Evolutionary conservation across 2,888 invertebrate species (phyloP), one percentile per base, ranked within the genome.

Genomic region (Tetragonula carbonaria): DNA sequence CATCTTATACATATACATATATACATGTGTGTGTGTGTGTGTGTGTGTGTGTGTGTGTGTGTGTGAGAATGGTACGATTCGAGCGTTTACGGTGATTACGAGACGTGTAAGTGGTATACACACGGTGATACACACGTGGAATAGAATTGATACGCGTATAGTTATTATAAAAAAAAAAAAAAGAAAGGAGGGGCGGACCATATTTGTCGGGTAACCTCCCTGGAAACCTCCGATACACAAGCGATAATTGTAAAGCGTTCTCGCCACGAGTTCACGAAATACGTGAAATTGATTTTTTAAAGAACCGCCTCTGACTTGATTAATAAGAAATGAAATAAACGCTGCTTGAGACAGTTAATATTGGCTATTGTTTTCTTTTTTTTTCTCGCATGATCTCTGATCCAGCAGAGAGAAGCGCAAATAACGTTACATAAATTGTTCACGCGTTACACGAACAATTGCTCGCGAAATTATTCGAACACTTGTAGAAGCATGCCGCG

Each of bases 311-410:
- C 90, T 88, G 89, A 90, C 89, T 90, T 90, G 90, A 91, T 89
- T 90, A 74, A 74, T 74, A 90, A 91, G 86, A 91, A 89, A 91
- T 85, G 87, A 92, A 93, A 92, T 93, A 93, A 93, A 91, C 87
- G 91, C 93, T 93, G 93, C 93, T 93, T 93, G 91, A 84, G 90
- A 93, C 92, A 92, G 92, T 92, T 92, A 82, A n/a, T 16, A 38
- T 74, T 6, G 16, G 62, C 4, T 75, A 45, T 65, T 65, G 11
- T n/a, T 23, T 28, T 28, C 4, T 28, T 21, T 55, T 16, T 23
- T 8, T 6, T 6, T 23, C 28, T 33, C 18, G 62, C 8, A 8
- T 18, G 28, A 4, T 28, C 28, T 11, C 8, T 23, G 11, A 55
- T 71, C n/a, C 2, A 1, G 50, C 13, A 14, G 13, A 55, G 5